Evolutionary conservation across 2,797 vertebrate genomes (phyloP).

Genomic region (Ctenopoma kingsleyae): DNA sequence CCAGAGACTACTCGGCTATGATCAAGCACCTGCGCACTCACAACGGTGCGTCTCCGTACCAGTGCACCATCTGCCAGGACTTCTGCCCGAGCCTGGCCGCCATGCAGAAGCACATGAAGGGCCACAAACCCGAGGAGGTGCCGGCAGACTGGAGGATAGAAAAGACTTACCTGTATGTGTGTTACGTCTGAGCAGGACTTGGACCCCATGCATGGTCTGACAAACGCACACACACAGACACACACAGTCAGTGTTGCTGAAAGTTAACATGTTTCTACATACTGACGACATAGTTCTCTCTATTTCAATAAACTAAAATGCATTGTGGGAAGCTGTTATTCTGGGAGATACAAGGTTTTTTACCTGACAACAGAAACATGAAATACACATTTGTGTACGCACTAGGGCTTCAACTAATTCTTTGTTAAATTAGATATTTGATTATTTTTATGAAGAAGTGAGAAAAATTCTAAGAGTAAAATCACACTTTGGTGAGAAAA

Average conservation of each 20-base stretch:
- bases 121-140: slow-evolving; percentile 97
- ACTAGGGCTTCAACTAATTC: slow-evolving; percentile 51
- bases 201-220: slow-evolving; percentile 55
- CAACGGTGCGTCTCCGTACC: slow-evolving; percentile 98
- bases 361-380: slow-evolving; percentile 37
- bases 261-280: slow-evolving; percentile 33
- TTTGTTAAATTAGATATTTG: slow-evolving; percentile 25
- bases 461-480: slow-evolving; percentile 16
- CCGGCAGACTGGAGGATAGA: slow-evolving; percentile 99
- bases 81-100: slow-evolving; percentile 98
- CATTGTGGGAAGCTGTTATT: slow-evolving; percentile 45
- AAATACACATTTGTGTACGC: slow-evolving; percentile 28
- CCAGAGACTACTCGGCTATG: slow-evolving; percentile 99
- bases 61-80: slow-evolving; percentile 99
- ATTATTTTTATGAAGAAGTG: slow-evolving; percentile 25
- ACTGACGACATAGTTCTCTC: slow-evolving; percentile 5
- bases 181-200: slow-evolving; percentile 92
- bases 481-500: background rate
- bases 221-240: slow-evolving; percentile 4
- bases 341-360: slow-evolving; percentile 43
- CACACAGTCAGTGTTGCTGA: slow-evolving; percentile 33
- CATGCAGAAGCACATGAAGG: slow-evolving; percentile 99
- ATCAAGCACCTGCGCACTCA: slow-evolving; percentile 99
- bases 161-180: slow-evolving; percentile 98
- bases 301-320: slow-evolving; percentile 44